phyloP scores from a whole-genome alignment of 2,113 vertebrate genomes.

The Nothoprocta pentlandii region DNA sequence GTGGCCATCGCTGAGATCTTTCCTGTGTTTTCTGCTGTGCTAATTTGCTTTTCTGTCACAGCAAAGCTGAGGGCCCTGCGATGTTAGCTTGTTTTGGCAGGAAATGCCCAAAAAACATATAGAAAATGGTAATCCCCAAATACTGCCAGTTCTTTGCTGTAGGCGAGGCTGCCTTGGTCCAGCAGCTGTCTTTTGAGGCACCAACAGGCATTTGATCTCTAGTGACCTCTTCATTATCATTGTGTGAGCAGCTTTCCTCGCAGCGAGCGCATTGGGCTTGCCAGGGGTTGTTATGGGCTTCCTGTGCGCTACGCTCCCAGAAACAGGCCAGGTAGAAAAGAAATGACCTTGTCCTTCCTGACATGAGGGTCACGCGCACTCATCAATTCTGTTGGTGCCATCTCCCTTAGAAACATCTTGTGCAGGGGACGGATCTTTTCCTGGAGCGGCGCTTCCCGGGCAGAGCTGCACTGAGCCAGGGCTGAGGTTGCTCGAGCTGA shows the following conservation, averaged over 20 bases:
- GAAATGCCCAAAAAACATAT: background rate
- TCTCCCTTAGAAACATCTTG: background rate
- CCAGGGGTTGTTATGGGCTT: background rate
- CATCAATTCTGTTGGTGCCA: background rate
- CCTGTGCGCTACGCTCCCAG: background rate
- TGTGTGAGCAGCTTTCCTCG: background rate
- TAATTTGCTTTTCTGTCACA: background rate
- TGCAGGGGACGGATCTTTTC: background rate
- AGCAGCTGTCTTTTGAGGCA: background rate
- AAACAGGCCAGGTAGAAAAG: background rate
- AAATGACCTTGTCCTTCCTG: background rate
- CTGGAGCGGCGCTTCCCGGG: background rate
- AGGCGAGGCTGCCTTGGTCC: background rate
- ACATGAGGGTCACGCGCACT: background rate
- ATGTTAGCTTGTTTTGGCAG: background rate
- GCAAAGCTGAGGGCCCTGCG: background rate
- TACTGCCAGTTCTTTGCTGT: background rate
- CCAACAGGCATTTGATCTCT: background rate
- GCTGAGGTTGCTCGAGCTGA: background rate
- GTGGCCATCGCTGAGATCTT: background rate
- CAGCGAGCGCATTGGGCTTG: too few relatives aligned
- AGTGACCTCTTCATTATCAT: background rate
- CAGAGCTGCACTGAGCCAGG: background rate
- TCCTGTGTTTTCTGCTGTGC: background rate
- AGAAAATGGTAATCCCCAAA: background rate